Evolutionary conservation across 37 sponge, comb jelly and placozoan species (phyloP).

Genomic region (Aplysina aerophoba): DNA sequence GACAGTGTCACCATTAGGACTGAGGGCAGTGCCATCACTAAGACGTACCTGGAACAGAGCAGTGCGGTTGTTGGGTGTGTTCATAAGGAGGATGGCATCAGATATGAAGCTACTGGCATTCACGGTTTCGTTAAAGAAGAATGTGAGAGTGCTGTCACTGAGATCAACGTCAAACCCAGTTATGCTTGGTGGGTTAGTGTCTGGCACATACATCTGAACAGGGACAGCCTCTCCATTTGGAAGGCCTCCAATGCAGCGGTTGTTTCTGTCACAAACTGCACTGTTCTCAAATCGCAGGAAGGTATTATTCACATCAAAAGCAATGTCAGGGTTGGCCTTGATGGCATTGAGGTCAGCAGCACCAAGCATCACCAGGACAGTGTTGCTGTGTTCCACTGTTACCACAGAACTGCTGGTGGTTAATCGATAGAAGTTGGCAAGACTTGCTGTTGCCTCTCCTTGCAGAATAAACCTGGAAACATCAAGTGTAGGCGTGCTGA

Average conservation of each 20-base stretch:
- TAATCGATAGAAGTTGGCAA: conserved; percentile 45
- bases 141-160: conserved; percentile 55
- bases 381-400: conserved; percentile 26
- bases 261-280: conserved; percentile 68
- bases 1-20: conserved; percentile 48
- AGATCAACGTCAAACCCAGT: conserved; percentile 63
- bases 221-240: conserved; percentile 59
- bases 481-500: conserved; percentile 53
- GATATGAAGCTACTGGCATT: conserved; percentile 63
- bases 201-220: conserved; percentile 42
- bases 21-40: conserved; percentile 65
- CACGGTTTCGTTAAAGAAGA: conserved; percentile 82
- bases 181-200: conserved; percentile 61
- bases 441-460: conserved; percentile 4
- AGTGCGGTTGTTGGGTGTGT: conserved; percentile 77
- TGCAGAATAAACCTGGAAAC: conserved; percentile 58
- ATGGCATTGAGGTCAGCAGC: conserved; percentile 75
- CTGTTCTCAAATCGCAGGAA: conserved; percentile 61
- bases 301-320: conserved; percentile 49
- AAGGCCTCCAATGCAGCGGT: conserved; percentile 56
- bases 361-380: conserved; percentile 54
- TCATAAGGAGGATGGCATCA: conserved; percentile 67
- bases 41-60: conserved; percentile 43
- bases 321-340: conserved; percentile 74
- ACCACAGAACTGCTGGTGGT: conserved; percentile 36